Evolutionary conservation across 2,113 vertebrate genomes (phyloP).

Genomic region (Barnardius zonarius): DNA sequence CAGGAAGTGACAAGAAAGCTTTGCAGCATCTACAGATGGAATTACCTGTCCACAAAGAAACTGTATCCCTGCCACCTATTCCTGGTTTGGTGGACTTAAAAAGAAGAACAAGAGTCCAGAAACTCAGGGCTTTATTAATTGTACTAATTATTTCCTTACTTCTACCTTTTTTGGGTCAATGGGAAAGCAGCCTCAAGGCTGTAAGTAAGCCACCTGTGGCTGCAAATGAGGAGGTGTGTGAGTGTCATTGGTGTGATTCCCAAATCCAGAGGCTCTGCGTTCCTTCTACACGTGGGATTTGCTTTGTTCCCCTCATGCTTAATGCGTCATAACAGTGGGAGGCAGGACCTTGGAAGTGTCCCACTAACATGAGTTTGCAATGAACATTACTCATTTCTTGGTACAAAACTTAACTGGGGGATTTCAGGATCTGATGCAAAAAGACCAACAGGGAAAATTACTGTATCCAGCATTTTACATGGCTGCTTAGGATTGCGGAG

Average conservation of each 20-base stretch:
- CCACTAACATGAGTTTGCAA: not conserved
- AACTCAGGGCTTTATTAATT: not conserved
- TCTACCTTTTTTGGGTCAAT: not conserved
- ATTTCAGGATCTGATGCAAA: not conserved
- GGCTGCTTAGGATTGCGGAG: not conserved
- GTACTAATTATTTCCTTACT: not conserved
- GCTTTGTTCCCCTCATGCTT: not conserved
- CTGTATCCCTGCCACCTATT: not conserved
- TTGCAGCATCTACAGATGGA: fast-evolving
- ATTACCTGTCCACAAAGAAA: not conserved
- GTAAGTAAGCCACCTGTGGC: not conserved
- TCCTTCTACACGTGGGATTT: not conserved
- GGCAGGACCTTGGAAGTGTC: not conserved
- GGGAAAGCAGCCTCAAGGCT: not conserved
- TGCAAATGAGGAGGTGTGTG: fast-evolving
- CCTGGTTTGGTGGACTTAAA: not conserved
- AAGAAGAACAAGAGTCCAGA: not conserved
- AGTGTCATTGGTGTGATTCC: not conserved
- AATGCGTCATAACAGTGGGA: not conserved
- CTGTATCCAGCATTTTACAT: not conserved
- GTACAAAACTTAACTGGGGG: not conserved
- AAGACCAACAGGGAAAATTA: not conserved
- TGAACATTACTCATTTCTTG: constrained; percentile 1
- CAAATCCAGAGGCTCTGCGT: not conserved
- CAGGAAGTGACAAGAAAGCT: not conserved